These are phyloP conservation scores for Zoanthus sansibaricus DNA, from an alignment of 92 coral and sea anemone species.

Conservation along the genomic window DNA sequence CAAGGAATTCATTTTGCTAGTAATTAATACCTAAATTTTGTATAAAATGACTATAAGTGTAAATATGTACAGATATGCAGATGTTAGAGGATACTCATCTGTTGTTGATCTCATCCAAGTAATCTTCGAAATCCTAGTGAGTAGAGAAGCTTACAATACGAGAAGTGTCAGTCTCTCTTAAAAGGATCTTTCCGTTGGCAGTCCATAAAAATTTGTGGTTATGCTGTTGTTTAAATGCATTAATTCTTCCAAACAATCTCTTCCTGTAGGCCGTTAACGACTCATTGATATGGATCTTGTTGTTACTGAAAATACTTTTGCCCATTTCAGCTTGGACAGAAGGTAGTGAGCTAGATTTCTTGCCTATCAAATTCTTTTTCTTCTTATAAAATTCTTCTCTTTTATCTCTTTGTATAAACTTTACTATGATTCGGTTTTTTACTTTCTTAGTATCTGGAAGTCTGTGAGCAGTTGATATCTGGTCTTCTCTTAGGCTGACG, in stretches of 20 bases:
- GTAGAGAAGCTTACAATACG: conserved; percentile 13
- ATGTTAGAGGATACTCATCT: background rate
- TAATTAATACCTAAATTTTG: too few species aligned
- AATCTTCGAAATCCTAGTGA: background rate
- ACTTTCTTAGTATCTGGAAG: conserved; percentile 47
- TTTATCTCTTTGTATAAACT: conserved; percentile 42
- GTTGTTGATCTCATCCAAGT: background rate
- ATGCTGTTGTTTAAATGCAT: conserved; percentile 8
- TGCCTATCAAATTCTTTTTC: background rate
- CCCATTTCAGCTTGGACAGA: conserved; percentile 39
- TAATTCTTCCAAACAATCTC: conserved; percentile 16
- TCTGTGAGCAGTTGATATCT: conserved; percentile 50
- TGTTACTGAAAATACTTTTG: conserved; percentile 16
- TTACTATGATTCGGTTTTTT: conserved; percentile 51
- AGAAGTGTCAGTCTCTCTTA: conserved; percentile 40
- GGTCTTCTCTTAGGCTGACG: conserved; percentile 24
- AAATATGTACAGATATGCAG: background rate
- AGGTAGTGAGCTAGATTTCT: conserved; percentile 26
- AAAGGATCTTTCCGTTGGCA: conserved; percentile 26
- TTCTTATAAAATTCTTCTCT: conserved; percentile 49
- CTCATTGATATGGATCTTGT: conserved; percentile 48
- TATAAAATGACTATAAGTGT: too few species aligned
- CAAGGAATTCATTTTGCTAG: too few species aligned
- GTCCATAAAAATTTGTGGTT: conserved; percentile 42
- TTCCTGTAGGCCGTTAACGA: conserved; percentile 31